Conservation (phyloP, 2,113 vertebrate genomes). For the Chlorodrepanis virens region DNA sequence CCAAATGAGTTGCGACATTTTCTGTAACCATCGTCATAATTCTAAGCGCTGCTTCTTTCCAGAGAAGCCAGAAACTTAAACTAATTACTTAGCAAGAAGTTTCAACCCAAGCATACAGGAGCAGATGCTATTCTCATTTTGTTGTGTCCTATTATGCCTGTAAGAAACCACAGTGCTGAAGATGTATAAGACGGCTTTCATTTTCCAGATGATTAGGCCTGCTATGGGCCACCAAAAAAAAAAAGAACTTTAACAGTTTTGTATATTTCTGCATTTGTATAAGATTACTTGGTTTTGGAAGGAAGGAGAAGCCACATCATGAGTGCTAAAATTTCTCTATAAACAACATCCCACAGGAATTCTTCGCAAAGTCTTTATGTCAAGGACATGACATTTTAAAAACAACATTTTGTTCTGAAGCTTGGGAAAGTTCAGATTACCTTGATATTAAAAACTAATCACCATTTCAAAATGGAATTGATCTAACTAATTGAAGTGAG, state of each 20-base stretch:
- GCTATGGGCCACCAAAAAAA: not conserved
- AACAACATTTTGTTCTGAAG: not conserved
- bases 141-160: not conserved
- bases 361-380: not conserved
- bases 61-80: not conserved
- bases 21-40: not conserved
- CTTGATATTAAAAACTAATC: not conserved
- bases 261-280: not conserved
- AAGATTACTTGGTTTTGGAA: not conserved
- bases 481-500: not conserved
- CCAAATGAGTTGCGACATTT: not conserved
- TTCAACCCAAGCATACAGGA: not conserved
- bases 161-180: constrained; percentile 9
- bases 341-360: not conserved
- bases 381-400: not conserved
- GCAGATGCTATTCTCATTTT: constrained; percentile 32
- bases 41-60: not conserved
- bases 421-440: not conserved
- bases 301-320: not conserved
- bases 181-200: constrained; percentile 9
- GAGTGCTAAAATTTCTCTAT: not conserved
- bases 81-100: not conserved
- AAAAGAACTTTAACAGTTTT: not conserved
- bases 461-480: constrained; percentile 11
- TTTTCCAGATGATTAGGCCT: constrained; percentile 30